A percentile compares a stretch with the other conserved stretches of the same genome.
Evolutionary conservation across 2,797 vertebrate species (phyloP).

Genomic region (Erethizon dorsatum): DNA sequence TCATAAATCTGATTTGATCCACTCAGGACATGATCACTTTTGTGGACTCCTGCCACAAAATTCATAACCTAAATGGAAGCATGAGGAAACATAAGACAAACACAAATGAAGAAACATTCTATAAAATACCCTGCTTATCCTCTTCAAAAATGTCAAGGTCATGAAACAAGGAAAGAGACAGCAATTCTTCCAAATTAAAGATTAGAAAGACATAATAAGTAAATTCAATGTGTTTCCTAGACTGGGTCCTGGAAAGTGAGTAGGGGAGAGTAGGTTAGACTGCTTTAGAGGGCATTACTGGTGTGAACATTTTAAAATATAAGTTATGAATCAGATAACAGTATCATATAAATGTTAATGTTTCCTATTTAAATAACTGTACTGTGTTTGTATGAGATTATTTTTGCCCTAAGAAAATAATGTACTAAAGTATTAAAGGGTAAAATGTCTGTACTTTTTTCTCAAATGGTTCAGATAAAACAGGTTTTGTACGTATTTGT

Average conservation of each 20-base stretch:
- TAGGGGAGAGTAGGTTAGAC: not conserved
- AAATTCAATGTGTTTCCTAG: not conserved
- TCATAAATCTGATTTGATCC: not conserved
- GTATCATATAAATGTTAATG: not conserved
- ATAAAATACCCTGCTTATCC: not conserved
- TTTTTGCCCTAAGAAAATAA: conserved; percentile 30
- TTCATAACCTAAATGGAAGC: not conserved
- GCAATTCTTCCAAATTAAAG: not conserved
- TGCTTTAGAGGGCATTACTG: not conserved
- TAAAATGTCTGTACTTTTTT: not conserved
- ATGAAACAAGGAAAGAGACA: not conserved
- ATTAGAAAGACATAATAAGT: not conserved
- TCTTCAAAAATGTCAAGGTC: not conserved
- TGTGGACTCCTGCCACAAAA: not conserved
- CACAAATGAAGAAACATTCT: not conserved
- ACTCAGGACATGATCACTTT: not conserved
- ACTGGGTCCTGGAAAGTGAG: not conserved
- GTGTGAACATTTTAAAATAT: not conserved
- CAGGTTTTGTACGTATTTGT: not conserved
- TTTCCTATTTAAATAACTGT: not conserved
- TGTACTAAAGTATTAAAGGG: not conserved
- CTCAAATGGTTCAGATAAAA: conserved; percentile 34
- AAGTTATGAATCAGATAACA: no score
- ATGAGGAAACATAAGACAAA: not conserved
- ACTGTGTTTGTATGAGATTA: not conserved